Evolutionary conservation across 2,888 invertebrate genomes (phyloP).

Genomic region (Standfussiana lucernea): DNA sequence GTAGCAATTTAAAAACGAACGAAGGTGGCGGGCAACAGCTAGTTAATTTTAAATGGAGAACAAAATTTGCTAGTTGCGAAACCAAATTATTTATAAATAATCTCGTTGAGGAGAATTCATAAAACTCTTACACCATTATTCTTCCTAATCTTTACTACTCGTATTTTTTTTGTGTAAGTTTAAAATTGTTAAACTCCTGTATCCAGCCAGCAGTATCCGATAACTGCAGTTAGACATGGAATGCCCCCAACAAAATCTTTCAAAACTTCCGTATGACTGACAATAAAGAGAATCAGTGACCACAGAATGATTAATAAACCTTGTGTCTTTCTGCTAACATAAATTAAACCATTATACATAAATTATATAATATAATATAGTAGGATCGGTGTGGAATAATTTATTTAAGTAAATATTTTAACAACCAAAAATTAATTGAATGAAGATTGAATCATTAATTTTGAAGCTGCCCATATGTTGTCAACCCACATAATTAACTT

Average conservation of each 20-base stretch:
- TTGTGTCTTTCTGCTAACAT: neutral
- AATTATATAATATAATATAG: neutral
- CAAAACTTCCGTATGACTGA: neutral
- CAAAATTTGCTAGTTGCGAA: too few relatives aligned
- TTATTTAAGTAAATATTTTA: slow-evolving; percentile 13
- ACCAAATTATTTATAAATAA: too few relatives aligned
- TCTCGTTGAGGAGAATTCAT: neutral
- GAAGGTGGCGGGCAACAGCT: too few relatives aligned
- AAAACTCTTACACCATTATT: neutral
- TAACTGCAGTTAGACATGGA: neutral
- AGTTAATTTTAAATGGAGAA: too few relatives aligned
- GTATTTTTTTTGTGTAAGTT: neutral
- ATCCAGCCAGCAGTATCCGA: neutral
- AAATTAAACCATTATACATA: neutral
- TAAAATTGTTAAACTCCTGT: neutral
- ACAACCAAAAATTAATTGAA: slow-evolving; percentile 14
- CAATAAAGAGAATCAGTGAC: neutral
- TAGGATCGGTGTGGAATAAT: neutral
- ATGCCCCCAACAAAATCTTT: neutral
- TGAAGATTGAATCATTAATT: slow-evolving; percentile 43
- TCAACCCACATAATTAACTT: slow-evolving; percentile 47
- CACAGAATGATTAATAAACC: neutral
- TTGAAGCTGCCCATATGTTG: slow-evolving; percentile 40
- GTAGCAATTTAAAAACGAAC: too few relatives aligned
- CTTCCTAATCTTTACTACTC: neutral